Conservation (phyloP, 1,140 invertebrate genomes). For the Tetraneura akinire region DNA sequence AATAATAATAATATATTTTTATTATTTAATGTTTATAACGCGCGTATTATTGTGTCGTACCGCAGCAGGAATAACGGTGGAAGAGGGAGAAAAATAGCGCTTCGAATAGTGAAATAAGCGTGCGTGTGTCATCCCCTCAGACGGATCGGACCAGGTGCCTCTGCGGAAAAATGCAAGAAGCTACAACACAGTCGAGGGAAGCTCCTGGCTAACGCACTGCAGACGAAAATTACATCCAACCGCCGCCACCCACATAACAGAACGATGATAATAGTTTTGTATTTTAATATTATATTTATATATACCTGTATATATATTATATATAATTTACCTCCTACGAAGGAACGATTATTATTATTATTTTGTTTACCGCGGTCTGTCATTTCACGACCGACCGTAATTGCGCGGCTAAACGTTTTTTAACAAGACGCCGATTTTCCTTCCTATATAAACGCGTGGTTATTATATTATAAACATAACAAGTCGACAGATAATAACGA, state of each 20-base stretch:
- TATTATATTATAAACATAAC: too few species aligned
- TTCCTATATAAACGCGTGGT: background rate
- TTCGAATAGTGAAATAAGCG: constrained; percentile 1
- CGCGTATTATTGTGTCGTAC: too few species aligned
- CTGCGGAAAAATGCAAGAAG: background rate
- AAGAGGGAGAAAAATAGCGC: constrained; percentile 23
- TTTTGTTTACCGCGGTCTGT: background rate
- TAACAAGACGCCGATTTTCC: constrained; percentile 32
- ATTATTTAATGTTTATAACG: too few species aligned
- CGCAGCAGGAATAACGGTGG: too few species aligned
- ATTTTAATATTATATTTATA: background rate
- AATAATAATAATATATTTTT: too few species aligned
- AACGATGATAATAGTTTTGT: too few species aligned
- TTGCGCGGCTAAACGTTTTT: constrained; percentile 36
- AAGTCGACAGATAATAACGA: too few species aligned
- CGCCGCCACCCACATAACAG: too few species aligned
- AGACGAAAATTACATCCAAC: too few species aligned
- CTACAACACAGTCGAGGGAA: background rate
- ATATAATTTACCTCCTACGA: background rate
- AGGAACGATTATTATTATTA: constrained; percentile 6
- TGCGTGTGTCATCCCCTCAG: background rate
- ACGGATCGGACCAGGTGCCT: background rate
- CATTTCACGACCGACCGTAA: constrained; percentile 2
- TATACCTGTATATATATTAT: background rate
- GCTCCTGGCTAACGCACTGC: background rate